Evolutionary conservation across 1,140 invertebrate species (phyloP), one percentile per base, ranked within the genome.

Genomic region (Pectinophora gossypiella): DNA sequence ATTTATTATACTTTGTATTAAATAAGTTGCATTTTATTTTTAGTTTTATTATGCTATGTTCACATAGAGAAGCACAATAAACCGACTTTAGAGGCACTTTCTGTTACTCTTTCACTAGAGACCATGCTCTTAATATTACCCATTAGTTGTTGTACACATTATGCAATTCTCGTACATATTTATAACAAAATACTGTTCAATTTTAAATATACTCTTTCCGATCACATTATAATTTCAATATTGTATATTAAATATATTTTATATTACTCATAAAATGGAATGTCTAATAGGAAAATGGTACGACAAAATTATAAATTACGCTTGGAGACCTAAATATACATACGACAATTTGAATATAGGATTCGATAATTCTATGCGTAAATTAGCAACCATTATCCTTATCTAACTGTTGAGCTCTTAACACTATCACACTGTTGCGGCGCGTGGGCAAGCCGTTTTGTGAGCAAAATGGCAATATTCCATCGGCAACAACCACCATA

Each of bases 381-480:
- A n/a, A 69, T 67, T 72, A 69, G 60, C 72, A 64, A 68, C 64
- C 64, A 58, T 56, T 55, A 51, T 54, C 23, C 67, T 72, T 69
- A 71, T 32, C 38, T 42, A 72, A 77, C 54, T 56, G 64, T 81
- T 82, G 78, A 82, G 76, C 73, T 80, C 64, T 63, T 68, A 65
- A 59, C 53, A 64, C 64, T 80, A 80, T 81, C 74, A 78, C 72
- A 77, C 69, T 63, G 55, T 62, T 61, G 46, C 59, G 62, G 50
- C 65, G 50, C 59, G 61, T 62, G 70, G 72, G 72, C 75, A 76
- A 78, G 66, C 67, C 60, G 48, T 65, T 50, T 61, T 19, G 43
- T 60, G 62, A 66, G 67, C 56, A 64, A 66, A 64, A 74, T 76
- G 75, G 75, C 75, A 76, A 73, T 59, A 54, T 53, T 58, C 52